These are phyloP conservation scores for Drosophila lutescens DNA, from an alignment of 2,888 invertebrate species.

Conservation along the genomic window DNA sequence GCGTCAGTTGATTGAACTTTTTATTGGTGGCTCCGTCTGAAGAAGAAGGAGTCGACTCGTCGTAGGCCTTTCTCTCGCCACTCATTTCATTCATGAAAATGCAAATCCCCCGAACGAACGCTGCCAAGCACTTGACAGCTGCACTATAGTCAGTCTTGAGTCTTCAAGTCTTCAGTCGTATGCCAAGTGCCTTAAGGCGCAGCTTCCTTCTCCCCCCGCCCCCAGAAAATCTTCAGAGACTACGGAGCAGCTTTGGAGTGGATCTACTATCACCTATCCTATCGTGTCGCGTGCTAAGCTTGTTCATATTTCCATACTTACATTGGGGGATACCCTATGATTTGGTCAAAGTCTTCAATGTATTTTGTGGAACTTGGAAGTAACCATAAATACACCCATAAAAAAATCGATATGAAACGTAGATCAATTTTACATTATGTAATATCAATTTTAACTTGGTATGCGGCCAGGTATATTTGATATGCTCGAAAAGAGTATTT, in stretches of 20 bases:
- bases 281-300: conserved; percentile 72
- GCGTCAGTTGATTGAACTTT: conserved; percentile 73
- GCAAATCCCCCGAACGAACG: conserved; percentile 52
- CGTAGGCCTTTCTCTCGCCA: conserved; percentile 57
- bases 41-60: conserved; percentile 26
- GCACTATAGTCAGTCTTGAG: conserved; percentile 37
- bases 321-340: conserved; percentile 42
- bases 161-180: conserved; percentile 24
- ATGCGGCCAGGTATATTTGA: no score
- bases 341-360: background rate
- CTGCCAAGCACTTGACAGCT: conserved; percentile 67
- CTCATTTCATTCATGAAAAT: conserved; percentile 74
- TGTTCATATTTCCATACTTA: conserved; percentile 56
- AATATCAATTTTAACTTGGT: no score
- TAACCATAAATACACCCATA: no score
- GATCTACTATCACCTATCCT: conserved; percentile 66
- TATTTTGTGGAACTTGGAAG: no score
- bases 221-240: conserved; percentile 15
- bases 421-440: no score
- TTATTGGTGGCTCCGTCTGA: conserved; percentile 56
- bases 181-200: conserved; percentile 70
- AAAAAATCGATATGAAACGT: no score
- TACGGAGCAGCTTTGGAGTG: conserved; percentile 34
- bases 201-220: conserved; percentile 28
- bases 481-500: no score